Evolutionary conservation across 2,797 vertebrate genomes (phyloP), one percentile per base, ranked within the genome.

Genomic region (Prionace glauca): DNA sequence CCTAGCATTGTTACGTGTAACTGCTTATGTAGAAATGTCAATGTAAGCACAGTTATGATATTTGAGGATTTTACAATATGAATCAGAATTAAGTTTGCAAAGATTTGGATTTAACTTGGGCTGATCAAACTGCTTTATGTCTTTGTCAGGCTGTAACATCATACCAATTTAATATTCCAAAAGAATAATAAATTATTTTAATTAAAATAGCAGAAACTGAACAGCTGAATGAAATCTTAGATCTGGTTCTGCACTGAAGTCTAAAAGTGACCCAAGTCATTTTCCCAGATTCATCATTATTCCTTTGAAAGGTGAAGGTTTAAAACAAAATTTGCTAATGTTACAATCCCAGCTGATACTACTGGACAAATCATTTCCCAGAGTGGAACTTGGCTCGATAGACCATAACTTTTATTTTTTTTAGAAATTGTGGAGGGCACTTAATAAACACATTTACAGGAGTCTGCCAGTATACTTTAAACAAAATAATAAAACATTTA

Each of bases 61-160:
- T 32, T 95, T 95, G 71, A 14, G 50, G 26, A 95, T 72, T 95
- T 95, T 32, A 56, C 18, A 95, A 56, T 69, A 74, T 94, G 92
- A 95, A 56, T 18, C 45, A 50, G 16, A 60, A 56, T 77, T 95
- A 72, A 50, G 45, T 95, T 69, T 24, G 69, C 16, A 95, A 77
- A 32, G 67, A 26, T 94, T 94, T 94, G 41, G 41, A 50, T 71
- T 93, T 93, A n/a, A 62, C 26, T n/a, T 92, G 24, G 9, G n/a
- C n/a, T 67, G 18, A 69, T 10, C n/a, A 92, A 65, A 69, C 88
- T 91, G 62, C n/a, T 92, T 69, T 69, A 69, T 67, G 20, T 92
- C n/a, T 69, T 92, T 69, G 65, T 22, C 90, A 69, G 62, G 32
- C 11, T 69, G 8, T 9, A 84, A 8, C 18, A 84, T 45, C 36